phyloP scores from a whole-genome alignment of 2,113 vertebrate species.

The Chaetops frenatus region DNA sequence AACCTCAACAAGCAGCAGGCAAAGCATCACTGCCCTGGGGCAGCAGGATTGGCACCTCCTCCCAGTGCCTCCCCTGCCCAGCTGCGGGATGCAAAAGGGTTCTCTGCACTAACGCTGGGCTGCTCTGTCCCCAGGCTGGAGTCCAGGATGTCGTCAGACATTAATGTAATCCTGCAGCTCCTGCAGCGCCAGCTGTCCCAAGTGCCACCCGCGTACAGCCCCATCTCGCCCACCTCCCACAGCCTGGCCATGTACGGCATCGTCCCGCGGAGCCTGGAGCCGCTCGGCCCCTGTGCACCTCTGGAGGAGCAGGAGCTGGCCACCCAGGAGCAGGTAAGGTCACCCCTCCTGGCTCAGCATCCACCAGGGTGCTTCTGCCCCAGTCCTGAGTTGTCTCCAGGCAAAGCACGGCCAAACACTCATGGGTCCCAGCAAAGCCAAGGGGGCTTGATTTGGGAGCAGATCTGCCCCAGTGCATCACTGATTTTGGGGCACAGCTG shows the following conservation, averaged over 20 bases:
- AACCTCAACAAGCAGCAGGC: neutral
- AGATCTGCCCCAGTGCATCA: neutral
- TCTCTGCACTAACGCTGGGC: neutral
- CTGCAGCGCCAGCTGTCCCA: slow-evolving; percentile 87
- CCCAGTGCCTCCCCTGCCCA: neutral
- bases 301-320: slow-evolving; percentile 42
- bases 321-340: slow-evolving; percentile 70
- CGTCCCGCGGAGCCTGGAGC: slow-evolving; percentile 57
- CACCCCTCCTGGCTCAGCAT: neutral
- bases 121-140: slow-evolving; percentile 80
- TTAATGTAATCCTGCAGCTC: slow-evolving; percentile 89
- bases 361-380: fast-evolving
- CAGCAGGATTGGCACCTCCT: neutral
- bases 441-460: neutral
- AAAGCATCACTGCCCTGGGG: neutral
- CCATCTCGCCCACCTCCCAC: slow-evolving; percentile 73
- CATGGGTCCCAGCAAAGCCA: neutral
- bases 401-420: neutral
- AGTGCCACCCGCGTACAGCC: slow-evolving; percentile 81
- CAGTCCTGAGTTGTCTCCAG: fast-evolving
- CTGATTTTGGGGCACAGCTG: neutral
- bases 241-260: slow-evolving; percentile 72
- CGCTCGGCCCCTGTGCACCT: neutral
- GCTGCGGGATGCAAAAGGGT: neutral
- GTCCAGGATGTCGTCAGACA: slow-evolving; percentile 89